A percentile compares a stretch with the other conserved stretches of the same genome.
phyloP scores from a whole-genome alignment of 2,888 invertebrate genomes.

The Syrista parreyssii region DNA sequence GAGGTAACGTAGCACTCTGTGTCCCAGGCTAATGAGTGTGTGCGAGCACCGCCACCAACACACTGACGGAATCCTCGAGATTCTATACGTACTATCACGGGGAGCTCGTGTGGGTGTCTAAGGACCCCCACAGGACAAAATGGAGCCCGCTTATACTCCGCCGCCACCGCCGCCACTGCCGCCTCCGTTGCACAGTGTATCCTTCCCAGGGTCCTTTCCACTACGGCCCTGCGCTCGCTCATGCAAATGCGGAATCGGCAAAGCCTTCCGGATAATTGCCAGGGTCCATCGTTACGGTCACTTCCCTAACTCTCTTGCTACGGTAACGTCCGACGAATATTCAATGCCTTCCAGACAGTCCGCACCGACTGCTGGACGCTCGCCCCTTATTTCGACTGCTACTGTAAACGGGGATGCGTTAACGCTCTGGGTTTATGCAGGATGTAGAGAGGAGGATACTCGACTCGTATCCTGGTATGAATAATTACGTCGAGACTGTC shows the following conservation, averaged over 20 bases:
- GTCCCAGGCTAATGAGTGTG: constrained; percentile 33
- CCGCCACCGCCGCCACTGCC: constrained; percentile 45
- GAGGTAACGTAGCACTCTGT: constrained; percentile 15
- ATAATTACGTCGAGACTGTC: no score
- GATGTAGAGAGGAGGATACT: no score
- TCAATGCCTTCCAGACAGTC: no score
- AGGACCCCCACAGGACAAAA: constrained; percentile 62
- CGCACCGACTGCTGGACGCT: no score
- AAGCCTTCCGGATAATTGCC: constrained; percentile 49
- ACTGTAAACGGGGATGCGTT: no score
- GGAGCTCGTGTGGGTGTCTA: constrained; percentile 37
- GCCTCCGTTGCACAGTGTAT: constrained; percentile 26
- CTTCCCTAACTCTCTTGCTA: no score
- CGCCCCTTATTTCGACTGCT: no score
- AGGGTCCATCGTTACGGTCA: neutral
- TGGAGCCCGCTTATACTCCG: constrained; percentile 61
- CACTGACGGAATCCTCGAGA: neutral
- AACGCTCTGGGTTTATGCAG: no score
- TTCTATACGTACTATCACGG: neutral
- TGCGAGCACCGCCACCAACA: constrained; percentile 1
- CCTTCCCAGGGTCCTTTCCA: constrained; percentile 32
- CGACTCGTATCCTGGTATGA: no score
- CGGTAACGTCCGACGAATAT: no score
- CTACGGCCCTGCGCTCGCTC: constrained; percentile 32
- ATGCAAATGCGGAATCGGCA: constrained; percentile 46